phyloP scores from a whole-genome alignment of 2,113 vertebrate genomes.

The Engystomops pustulosus region DNA sequence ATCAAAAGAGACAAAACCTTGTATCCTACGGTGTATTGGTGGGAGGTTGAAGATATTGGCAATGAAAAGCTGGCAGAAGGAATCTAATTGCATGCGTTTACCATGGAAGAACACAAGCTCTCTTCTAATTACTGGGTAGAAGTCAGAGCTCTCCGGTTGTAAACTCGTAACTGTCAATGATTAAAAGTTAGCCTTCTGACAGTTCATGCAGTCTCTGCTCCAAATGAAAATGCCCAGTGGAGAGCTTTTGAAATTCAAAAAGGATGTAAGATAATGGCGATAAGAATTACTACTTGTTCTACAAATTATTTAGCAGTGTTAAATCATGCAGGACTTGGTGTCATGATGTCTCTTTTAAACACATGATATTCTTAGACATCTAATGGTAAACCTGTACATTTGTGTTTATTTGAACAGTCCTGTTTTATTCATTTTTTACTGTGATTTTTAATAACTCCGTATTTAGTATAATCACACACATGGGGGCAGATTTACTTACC shows the following conservation, averaged over 20 bases:
- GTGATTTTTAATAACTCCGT: not conserved
- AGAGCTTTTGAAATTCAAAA: constrained; percentile 61
- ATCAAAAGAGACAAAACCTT: constrained; percentile 59
- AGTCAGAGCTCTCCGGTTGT: constrained; percentile 54
- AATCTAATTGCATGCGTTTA: constrained; percentile 66
- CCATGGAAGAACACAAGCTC: constrained; percentile 61
- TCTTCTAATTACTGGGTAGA: constrained; percentile 64
- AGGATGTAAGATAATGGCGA: constrained; percentile 44
- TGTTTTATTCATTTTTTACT: not conserved
- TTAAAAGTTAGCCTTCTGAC: constrained; percentile 54
- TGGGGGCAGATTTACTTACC: too few species aligned
- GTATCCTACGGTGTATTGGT: constrained; percentile 67
- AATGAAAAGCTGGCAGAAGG: constrained; percentile 69
- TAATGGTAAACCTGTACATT: constrained; percentile 23
- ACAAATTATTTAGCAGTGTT: constrained; percentile 57
- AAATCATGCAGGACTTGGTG: constrained; percentile 44
- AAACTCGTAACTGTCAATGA: constrained; percentile 61
- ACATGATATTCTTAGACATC: constrained; percentile 38
- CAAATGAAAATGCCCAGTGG: constrained; percentile 41
- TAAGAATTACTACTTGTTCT: constrained; percentile 48
- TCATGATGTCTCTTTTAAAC: constrained; percentile 46
- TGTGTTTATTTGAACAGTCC: not conserved
- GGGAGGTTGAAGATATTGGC: constrained; percentile 67
- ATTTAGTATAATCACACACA: too few species aligned
- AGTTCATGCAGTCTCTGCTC: constrained; percentile 51